A percentile compares a stretch with the other conserved stretches of the same genome.
phyloP scores from a whole-genome alignment of 1,140 invertebrate genomes.

The Druon quercuslanigerum region DNA sequence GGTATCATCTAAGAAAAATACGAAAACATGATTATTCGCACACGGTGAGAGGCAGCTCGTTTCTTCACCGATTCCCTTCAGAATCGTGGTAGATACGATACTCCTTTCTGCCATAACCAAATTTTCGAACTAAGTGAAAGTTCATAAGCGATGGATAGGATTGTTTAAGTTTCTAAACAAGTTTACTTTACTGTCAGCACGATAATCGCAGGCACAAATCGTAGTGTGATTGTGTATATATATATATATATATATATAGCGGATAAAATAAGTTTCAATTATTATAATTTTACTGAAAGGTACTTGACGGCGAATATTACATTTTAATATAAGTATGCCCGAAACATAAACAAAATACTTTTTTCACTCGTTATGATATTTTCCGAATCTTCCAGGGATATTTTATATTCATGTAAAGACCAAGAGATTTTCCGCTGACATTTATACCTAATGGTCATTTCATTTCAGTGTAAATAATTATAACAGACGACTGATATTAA shows the following conservation, averaged over 20 bases:
- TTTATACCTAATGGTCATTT: too few species aligned
- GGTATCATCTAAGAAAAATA: slow-evolving; percentile 15
- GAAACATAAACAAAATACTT: neutral
- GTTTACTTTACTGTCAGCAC: slow-evolving; percentile 20
- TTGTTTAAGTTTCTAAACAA: slow-evolving; percentile 16
- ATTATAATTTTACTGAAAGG: slow-evolving; percentile 9
- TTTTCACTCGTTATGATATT: neutral
- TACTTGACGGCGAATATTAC: neutral
- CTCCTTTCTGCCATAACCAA: neutral
- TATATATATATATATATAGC: too few species aligned
- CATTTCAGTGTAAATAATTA: too few species aligned
- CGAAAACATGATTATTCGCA: slow-evolving; percentile 9
- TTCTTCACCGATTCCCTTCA: slow-evolving; percentile 17
- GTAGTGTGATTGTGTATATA: neutral
- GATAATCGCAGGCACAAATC: slow-evolving; percentile 19
- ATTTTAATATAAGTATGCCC: neutral
- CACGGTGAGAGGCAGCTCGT: neutral
- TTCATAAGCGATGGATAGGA: neutral
- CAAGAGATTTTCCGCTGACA: too few species aligned
- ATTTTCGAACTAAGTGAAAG: neutral
- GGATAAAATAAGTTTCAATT: slow-evolving; percentile 2
- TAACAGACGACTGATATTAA: too few species aligned
- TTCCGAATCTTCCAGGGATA: neutral
- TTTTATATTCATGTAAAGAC: neutral
- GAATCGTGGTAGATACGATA: slow-evolving; percentile 20